Base-by-base conservation (phyloP, 2,797 vertebrate genomes). In the Rhinophrynus dorsalis region DNA sequence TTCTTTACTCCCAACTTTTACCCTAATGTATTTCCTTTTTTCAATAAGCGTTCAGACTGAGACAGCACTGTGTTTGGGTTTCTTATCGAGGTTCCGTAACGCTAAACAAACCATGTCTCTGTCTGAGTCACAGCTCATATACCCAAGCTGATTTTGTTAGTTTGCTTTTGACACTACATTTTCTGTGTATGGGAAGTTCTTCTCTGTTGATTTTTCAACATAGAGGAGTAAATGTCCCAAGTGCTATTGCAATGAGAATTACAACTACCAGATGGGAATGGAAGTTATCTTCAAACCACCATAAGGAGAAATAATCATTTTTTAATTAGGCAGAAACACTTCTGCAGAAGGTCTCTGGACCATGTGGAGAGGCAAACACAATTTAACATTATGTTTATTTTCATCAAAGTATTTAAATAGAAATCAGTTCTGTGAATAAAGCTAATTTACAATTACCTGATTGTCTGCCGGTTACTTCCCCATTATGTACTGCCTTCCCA, bases 351-450 rank as follows among this genome's bases (percentile, higher is more conserved):
- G 69, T 73, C 69, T 51, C 44, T 73, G 69, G 69, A 73, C 69
- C 69, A 73, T 73, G 69, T 15, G 69, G 59, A 52, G 69, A 73
- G 62, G 69, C 69, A 73, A 73, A 73, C 55, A 73, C 61, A 66
- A 73, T 73, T 66, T 73, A 66, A 72, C 60, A 72, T 64, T 72
- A 64, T 73, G 69, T 73, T 73, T 73, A 73, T 73, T 73, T 73
- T 73, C 69, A 73, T 66, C 57, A 59, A 58, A 73, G 45, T 66
- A 57, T 66, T 73, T 73, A 73, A 73, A 73, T 66, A 66, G 45
- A 73, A 73, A 52, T 73, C 45, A 9, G 54, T 42, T 66, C 61
- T 66, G 61, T 54, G 55, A 66, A 73, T 52, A 66, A 73, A 51
- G 47, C 61, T 73, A 65, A 73, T 73, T 73, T 73, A 44, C 69